phyloP scores from a whole-genome alignment of 35 echinoderm and acorn worm genomes.

The Heliocidaris tuberculata region DNA sequence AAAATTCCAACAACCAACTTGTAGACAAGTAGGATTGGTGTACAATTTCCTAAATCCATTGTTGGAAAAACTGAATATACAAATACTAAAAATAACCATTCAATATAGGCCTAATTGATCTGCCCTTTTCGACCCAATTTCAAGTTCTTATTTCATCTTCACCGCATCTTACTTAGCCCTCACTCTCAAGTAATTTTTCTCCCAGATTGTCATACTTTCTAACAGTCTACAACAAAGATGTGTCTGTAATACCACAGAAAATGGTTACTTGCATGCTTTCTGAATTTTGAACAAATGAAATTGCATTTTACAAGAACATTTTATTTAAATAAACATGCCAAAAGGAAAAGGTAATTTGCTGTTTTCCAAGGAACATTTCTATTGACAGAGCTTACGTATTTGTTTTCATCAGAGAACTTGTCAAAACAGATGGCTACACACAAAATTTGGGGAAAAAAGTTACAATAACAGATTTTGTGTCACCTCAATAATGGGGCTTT shows the following conservation, averaged over 20 bases:
- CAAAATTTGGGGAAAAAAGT: background rate
- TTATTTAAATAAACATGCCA: background rate
- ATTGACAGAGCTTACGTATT: background rate
- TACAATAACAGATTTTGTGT: background rate
- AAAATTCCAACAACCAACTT: no score
- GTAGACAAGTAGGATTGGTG: background rate
- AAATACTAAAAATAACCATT: background rate
- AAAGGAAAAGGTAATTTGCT: background rate
- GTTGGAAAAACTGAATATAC: background rate
- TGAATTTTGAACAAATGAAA: background rate
- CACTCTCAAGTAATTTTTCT: background rate
- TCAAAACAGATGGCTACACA: background rate
- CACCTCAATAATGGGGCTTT: background rate
- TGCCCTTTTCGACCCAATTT: background rate
- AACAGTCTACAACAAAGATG: background rate
- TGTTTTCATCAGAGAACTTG: conserved; percentile 11
- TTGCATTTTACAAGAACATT: background rate
- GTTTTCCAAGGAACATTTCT: background rate
- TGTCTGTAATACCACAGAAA: background rate
- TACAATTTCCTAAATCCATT: background rate
- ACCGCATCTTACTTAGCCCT: no score
- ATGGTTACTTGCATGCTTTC: background rate
- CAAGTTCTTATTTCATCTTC: no score
- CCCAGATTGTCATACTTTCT: background rate
- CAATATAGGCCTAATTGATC: background rate